Conservation (phyloP, 2,113 vertebrate genomes). For the Brachypteracias leptosomus region DNA sequence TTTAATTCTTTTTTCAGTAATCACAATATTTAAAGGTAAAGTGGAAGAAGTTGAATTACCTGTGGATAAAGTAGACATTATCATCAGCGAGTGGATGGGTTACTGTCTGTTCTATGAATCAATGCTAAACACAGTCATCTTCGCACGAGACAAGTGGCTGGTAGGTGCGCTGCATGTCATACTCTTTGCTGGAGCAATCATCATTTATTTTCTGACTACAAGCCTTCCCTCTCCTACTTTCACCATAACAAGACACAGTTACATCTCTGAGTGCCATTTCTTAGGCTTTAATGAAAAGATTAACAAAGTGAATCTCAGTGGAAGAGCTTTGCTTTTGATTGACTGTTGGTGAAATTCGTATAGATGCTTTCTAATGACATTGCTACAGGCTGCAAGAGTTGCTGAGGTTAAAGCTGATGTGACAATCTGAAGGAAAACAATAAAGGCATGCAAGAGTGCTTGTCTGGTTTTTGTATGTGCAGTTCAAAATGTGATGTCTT, state of each 20-base stretch:
- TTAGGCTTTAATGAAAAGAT: neutral
- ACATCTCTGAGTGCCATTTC: neutral
- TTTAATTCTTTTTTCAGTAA: slow-evolving; percentile 83
- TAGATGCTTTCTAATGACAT: neutral
- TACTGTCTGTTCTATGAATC: slow-evolving; percentile 98
- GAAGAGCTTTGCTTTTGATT: slow-evolving; percentile 6
- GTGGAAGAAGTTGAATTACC: slow-evolving; percentile 97
- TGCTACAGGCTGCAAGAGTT: slow-evolving; percentile 4
- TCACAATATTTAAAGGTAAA: slow-evolving; percentile 97
- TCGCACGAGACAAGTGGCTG: slow-evolving; percentile 98
- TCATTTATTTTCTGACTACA: neutral
- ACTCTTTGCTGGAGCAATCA: neutral
- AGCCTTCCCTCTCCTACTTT: neutral
- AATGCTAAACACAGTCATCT: slow-evolving; percentile 98
- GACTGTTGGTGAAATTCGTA: neutral
- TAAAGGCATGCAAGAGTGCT: slow-evolving; percentile 65
- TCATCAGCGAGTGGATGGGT: slow-evolving; percentile 99
- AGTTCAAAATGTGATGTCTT: slow-evolving; percentile 86
- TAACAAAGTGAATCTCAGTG: neutral
- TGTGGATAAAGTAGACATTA: slow-evolving; percentile 95
- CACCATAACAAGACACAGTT: neutral
- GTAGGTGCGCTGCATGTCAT: slow-evolving; percentile 73
- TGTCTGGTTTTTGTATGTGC: slow-evolving; percentile 76
- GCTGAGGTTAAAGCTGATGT: slow-evolving; percentile 42
- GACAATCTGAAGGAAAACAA: slow-evolving; percentile 52